phyloP scores from a whole-genome alignment of 2,113 vertebrate species.

The Rhabdornis inornatus region DNA sequence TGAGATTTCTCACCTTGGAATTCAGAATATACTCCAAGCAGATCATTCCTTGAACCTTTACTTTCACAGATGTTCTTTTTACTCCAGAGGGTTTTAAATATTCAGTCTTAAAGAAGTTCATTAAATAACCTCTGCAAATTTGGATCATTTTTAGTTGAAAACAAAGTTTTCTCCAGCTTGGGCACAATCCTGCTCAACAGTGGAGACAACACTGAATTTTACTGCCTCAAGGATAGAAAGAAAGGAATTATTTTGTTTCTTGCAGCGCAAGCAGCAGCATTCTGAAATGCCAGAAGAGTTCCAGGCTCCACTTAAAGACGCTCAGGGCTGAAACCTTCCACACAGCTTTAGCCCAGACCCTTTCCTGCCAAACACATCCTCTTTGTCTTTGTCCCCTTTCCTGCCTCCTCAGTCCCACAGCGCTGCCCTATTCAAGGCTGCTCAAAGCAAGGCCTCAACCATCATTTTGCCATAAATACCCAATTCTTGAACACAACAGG shows the following conservation, averaged over 20 bases:
- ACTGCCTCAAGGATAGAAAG: not conserved
- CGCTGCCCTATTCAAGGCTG: not conserved
- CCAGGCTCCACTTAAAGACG: not conserved
- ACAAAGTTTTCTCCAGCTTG: not conserved
- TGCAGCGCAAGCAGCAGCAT: rapidly evolving
- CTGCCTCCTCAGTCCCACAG: not conserved
- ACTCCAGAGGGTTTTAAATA: not conserved
- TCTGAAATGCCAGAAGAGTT: not conserved
- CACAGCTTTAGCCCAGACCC: not conserved
- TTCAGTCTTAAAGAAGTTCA: not conserved
- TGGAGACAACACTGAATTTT: not conserved
- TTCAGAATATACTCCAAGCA: not conserved
- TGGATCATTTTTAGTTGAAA: not conserved
- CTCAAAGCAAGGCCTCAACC: not conserved
- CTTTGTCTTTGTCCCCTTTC: not conserved
- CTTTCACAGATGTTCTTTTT: not conserved
- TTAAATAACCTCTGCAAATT: not conserved
- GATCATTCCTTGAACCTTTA: not conserved
- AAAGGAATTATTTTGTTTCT: not conserved
- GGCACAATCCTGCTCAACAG: not conserved
- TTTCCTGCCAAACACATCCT: not conserved
- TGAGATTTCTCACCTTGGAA: not conserved
- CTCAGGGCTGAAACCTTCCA: not conserved
- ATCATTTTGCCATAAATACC: not conserved
- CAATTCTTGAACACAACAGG: not conserved